A percentile compares a stretch with the other conserved stretches of the same genome.
Evolutionary conservation across 1,140 invertebrate genomes (phyloP).

Genomic region (Papilio aristodemus): DNA sequence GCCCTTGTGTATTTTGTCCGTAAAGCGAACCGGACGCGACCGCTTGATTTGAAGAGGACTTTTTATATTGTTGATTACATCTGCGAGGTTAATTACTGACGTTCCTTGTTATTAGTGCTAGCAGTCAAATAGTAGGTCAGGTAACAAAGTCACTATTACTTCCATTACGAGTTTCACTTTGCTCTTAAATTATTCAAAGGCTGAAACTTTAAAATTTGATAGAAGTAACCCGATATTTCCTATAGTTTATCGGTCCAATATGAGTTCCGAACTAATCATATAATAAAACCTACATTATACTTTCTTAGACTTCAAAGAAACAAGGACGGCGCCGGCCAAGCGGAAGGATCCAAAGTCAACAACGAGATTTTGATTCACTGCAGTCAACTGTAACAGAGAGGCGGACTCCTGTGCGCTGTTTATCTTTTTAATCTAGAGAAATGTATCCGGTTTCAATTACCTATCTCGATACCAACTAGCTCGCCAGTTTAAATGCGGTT

Average conservation of each 20-base stretch:
- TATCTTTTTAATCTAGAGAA: slow-evolving; percentile 12
- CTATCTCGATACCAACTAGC: background rate
- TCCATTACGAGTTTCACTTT: too few relatives aligned
- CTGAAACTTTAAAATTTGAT: too few relatives aligned
- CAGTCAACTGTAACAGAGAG: background rate
- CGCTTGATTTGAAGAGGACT: slow-evolving; percentile 3
- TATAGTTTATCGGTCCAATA: too few relatives aligned
- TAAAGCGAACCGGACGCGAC: slow-evolving; percentile 14
- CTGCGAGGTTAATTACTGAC: background rate
- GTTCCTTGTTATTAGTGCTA: background rate
- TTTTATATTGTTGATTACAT: slow-evolving; percentile 13
- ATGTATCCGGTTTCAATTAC: slow-evolving; percentile 14
- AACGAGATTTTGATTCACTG: slow-evolving; percentile 1
- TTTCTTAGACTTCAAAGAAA: background rate
- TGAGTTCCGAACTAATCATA: too few relatives aligned
- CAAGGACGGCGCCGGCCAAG: background rate
- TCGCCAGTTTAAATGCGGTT: background rate
- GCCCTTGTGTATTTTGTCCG: slow-evolving; percentile 1
- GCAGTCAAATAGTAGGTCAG: background rate
- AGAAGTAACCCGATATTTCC: too few relatives aligned
- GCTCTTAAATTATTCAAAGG: too few relatives aligned
- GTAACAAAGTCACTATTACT: background rate
- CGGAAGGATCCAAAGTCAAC: background rate
- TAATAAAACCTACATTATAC: background rate
- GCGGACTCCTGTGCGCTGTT: background rate